Base-by-base conservation (phyloP, 2,888 invertebrate genomes). In the Drosophila barbarae region DNA sequence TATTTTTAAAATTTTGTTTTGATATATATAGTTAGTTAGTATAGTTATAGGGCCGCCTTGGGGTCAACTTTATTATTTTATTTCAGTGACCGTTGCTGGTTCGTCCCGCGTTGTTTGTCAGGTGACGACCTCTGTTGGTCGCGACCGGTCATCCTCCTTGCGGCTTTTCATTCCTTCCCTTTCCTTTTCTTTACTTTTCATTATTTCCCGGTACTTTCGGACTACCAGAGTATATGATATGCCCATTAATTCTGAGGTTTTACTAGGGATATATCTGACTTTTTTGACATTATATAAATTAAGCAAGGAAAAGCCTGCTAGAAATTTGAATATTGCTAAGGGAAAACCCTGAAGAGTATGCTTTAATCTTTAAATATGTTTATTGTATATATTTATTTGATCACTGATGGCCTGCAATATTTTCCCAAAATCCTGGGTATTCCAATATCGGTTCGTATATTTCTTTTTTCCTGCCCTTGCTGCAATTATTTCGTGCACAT, bases 401-500 rank as follows among this genome's bases (percentile, higher is more conserved):
- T 18, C 18, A 18, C 18, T 18, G 26, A 15, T 42, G 10, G 9
- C 26, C 26, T 26, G 42, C 42, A 42, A 42, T 39, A 47, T 57
- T 60, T 56, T 44, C 7, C 13, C 18, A 35, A 9, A 1, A 1
- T 13, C 8, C 46, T 21, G 32, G 44, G 53, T 46, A 55, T 63
- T 42, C 5, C 44, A 18, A 3, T 47, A 13, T 47, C 46, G 46
- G 5, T 1, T 3, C 13, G 3, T 18, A n/a, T 4, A 23, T 26
- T 15, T 10, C n/a, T 41, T n/a, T 28, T n/a, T 18, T 26, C n/a
- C 9, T 35, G 32, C 15, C n/a, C 28, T 38, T 58, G 42, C 60
- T 54, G 32, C 65, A 71, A 75, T 66, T 66, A 66, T 52, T 66
- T 76, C 63, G 64, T 54, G 55, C 63, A 75, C 75, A 76, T 75